Base-by-base conservation (phyloP, 1,140 invertebrate genomes). In the Armadillidium nasatum region DNA sequence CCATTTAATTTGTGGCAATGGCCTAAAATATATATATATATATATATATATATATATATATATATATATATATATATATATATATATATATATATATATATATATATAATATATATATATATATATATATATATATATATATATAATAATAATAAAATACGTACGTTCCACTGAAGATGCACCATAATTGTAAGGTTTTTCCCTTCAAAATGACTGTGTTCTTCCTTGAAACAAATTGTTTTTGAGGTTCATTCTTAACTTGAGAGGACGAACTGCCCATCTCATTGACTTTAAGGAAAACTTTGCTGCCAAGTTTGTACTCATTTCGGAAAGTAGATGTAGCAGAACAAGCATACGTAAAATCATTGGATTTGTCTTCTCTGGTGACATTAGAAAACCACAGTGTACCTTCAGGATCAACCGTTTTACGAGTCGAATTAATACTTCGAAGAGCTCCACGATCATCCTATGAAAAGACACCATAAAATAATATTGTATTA, bases 351-450 rank as follows among this genome's bases (percentile, higher is more conserved):
- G 92, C 92, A 83, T 97, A 97, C 75, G 89, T 89, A 83, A 91
- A 94, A 81, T 95, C 90, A 13, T 90, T 88, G 73, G 91, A 92
- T 9, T 89, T 89, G 85, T 97, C 95, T 15, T 88, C 83, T 74
- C 89, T 88, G 0, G 94, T 96, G 6, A 97, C 91, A 86, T 97
- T 96, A 33, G 94, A 94, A 85, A 97, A 97, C 91, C 94, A 96
- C 0, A 97, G 86, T 82, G 92, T 94, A 50, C 95, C 95, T 86
- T 96, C 94, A 0, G 94, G 94, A 85, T 97, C 94, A n/a, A 96
- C 87, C 4, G 94, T 96, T 90, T 96, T 95, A 74, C 95, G 88
- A 0, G 94, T 94, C 82, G 93, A 94, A 83, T 97, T 97, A 74
- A 97, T 95, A 50, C 91, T 93, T 82, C 91, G 91, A 72, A 96